Conservation (phyloP, 2,797 vertebrate genomes). For the Mormyrops boulengeri region DNA sequence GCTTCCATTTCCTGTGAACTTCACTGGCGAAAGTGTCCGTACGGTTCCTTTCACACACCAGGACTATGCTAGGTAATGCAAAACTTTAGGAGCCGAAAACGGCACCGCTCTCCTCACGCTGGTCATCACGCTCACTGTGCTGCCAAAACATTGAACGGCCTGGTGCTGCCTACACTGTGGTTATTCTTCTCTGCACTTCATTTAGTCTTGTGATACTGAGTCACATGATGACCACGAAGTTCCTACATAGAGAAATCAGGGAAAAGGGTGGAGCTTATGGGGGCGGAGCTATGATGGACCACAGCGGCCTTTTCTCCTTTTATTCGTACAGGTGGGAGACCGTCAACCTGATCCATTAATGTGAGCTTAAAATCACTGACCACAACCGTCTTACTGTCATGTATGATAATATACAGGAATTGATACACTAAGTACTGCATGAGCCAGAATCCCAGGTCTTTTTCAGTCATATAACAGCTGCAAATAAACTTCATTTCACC, state of each 20-base stretch:
- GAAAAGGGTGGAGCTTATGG: slow-evolving; percentile 96
- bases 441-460: background rate
- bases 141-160: background rate
- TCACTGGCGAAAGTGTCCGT: slow-evolving; percentile 73
- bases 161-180: background rate
- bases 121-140: background rate
- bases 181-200: background rate
- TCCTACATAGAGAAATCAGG: slow-evolving; percentile 84
- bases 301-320: slow-evolving; percentile 75
- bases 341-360: background rate
- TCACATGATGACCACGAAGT: slow-evolving; percentile 82
- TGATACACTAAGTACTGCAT: background rate
- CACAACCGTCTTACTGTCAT: background rate
- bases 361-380: background rate
- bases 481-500: background rate
- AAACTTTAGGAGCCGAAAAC: background rate
- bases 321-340: slow-evolving; percentile 83
- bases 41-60: slow-evolving; percentile 72
- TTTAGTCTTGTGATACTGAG: slow-evolving; percentile 78
- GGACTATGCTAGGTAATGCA: slow-evolving; percentile 79
- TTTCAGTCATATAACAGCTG: background rate
- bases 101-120: background rate
- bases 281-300: slow-evolving; percentile 75
- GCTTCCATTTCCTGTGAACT: slow-evolving; percentile 84
- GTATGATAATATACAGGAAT: background rate